Percentiles rank a stretch among this genome's conserved stretches.
Evolutionary conservation across 2,888 invertebrate genomes (phyloP).

Genomic region (Amphipoea lucens): DNA sequence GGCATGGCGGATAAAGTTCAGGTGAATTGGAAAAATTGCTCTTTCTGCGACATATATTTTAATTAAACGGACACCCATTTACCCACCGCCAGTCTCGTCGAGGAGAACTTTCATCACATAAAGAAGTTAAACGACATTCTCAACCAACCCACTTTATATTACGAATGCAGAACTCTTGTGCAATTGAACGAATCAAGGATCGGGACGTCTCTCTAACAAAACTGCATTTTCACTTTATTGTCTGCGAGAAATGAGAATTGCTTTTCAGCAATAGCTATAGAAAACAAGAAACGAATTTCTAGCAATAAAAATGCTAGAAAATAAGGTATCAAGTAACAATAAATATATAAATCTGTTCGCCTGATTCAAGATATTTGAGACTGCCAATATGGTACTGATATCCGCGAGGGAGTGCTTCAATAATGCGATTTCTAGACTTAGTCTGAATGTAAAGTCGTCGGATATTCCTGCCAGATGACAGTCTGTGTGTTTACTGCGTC

Average conservation of each 20-base stretch:
- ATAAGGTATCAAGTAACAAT: constrained; percentile 62
- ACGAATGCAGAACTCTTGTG: constrained; percentile 75
- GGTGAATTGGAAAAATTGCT: constrained; percentile 34
- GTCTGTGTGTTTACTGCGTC: constrained; percentile 82
- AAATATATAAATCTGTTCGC: constrained; percentile 68
- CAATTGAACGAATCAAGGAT: constrained; percentile 70
- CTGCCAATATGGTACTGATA: constrained; percentile 72
- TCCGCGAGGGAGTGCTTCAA: constrained; percentile 78
- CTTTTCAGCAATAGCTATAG: constrained; percentile 44
- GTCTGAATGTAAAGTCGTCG: constrained; percentile 82
- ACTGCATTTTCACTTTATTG: constrained; percentile 70
- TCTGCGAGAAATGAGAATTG: constrained; percentile 57
- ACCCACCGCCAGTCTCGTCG: constrained; percentile 57
- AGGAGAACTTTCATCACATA: constrained; percentile 72
- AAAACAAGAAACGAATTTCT: constrained; percentile 55
- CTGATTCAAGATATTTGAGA: constrained; percentile 68
- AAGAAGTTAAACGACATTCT: constrained; percentile 75
- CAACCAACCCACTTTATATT: constrained; percentile 72
- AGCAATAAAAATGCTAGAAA: constrained; percentile 54
- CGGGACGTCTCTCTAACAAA: constrained; percentile 67
- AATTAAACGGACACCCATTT: constrained; percentile 57
- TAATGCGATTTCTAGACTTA: constrained; percentile 84
- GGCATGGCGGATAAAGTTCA: constrained; percentile 18
- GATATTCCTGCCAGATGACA: constrained; percentile 84
- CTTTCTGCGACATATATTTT: constrained; percentile 51